Percentiles rank a stretch among this genome's conserved stretches.
These are phyloP conservation scores for Carassius auratus DNA, from an alignment of 2,113 vertebrate species.

Conservation along the genomic window DNA sequence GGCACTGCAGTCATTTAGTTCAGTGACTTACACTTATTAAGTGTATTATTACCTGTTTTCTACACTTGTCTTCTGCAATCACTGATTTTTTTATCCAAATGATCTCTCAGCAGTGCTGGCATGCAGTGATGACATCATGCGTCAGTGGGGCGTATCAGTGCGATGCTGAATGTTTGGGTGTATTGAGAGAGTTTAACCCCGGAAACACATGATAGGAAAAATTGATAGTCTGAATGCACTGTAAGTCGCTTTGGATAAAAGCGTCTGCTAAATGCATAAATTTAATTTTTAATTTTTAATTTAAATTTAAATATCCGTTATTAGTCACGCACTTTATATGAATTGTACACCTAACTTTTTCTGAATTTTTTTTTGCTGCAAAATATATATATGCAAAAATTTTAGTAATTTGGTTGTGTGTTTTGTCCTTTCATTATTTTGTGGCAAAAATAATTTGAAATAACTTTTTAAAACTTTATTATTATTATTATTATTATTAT, in stretches of 20 bases:
- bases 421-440: not conserved
- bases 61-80: not conserved
- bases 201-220: too few relatives aligned
- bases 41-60: conserved; percentile 22
- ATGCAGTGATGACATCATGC: conserved; percentile 2
- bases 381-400: not conserved
- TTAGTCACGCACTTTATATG: not conserved
- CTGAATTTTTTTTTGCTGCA: not conserved
- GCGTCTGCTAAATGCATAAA: too few relatives aligned
- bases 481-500: not conserved
- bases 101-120: not conserved
- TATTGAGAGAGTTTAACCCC: not conserved
- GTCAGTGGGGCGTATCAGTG: not conserved
- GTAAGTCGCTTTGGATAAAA: too few relatives aligned
- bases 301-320: not conserved
- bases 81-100: not conserved
- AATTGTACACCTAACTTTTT: not conserved
- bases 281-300: too few relatives aligned
- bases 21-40: conserved; percentile 9
- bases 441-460: not conserved
- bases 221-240: too few relatives aligned
- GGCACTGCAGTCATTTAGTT: not conserved
- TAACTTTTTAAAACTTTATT: not conserved
- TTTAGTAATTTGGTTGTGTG: not conserved
- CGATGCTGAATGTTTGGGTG: not conserved